Evolutionary conservation across 1,140 invertebrate species (phyloP).

Genomic region (Hydropsyche tenuis): DNA sequence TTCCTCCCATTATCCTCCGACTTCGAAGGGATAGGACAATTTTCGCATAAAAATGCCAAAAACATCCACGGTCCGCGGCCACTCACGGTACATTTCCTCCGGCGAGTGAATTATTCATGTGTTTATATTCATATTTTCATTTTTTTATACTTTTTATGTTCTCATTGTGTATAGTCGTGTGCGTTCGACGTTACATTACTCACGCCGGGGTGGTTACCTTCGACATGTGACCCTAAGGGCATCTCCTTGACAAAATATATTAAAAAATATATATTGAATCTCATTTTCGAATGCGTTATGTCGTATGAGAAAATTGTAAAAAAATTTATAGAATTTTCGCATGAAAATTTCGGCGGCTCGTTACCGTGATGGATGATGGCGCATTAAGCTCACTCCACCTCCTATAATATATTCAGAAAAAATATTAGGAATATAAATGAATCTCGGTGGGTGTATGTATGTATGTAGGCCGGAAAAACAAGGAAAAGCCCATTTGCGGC

Average conservation of each 20-base stretch:
- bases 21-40: not conserved
- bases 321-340: not conserved
- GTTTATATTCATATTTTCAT: slow-evolving; percentile 24
- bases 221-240: slow-evolving; percentile 32
- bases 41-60: slow-evolving; percentile 39
- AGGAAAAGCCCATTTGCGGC: slow-evolving; percentile 1
- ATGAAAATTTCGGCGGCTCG: not conserved
- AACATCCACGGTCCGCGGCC: slow-evolving; percentile 22
- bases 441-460: not conserved
- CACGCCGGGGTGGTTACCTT: slow-evolving; percentile 32
- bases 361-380: slow-evolving; percentile 10
- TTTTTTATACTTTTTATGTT: not conserved
- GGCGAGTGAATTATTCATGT: slow-evolving; percentile 36
- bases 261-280: not conserved
- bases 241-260: not conserved
- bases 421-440: slow-evolving; percentile 37
- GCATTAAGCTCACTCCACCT: not conserved
- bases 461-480: not conserved
- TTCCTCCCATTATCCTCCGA: no score
- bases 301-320: not conserved
- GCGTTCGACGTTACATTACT: slow-evolving; percentile 12
- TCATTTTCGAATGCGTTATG: not conserved
- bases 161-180: slow-evolving; percentile 8
- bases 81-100: slow-evolving; percentile 32
- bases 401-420: slow-evolving; percentile 20